Percentiles rank a stretch among this genome's conserved stretches.
These are phyloP conservation scores for Puffinus mauretanicus DNA, from an alignment of 2,113 vertebrate species.

Conservation along the genomic window DNA sequence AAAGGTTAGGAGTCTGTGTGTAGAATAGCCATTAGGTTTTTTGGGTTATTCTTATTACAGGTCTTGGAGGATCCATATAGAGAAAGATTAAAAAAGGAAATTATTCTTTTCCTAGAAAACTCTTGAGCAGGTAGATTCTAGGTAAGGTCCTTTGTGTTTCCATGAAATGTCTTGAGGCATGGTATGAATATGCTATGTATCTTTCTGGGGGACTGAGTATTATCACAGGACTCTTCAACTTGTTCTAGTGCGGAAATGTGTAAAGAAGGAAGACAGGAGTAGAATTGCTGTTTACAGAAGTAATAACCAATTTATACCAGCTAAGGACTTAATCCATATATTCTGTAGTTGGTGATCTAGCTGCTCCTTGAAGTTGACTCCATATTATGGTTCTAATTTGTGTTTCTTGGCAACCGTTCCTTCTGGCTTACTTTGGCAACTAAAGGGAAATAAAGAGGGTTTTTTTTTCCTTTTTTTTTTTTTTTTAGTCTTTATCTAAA, in stretches of 20 bases:
- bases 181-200: not conserved
- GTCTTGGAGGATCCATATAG: not conserved
- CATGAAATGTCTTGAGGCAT: not conserved
- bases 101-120: not conserved
- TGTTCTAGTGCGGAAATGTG: not conserved
- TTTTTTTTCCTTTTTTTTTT: not conserved
- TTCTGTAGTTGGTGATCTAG: not conserved
- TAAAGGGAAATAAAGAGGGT: not conserved
- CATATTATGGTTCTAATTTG: not conserved
- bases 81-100: not conserved
- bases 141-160: not conserved
- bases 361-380: not conserved
- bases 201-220: not conserved
- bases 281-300: not conserved
- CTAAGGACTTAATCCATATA: not conserved
- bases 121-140: not conserved
- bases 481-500: not conserved
- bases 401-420: not conserved
- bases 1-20: not conserved
- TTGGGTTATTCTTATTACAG: not conserved
- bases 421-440: not conserved
- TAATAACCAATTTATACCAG: not conserved
- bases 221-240: not conserved
- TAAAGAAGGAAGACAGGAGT: not conserved
- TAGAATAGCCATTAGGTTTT: not conserved